Evolutionary conservation across 2,888 invertebrate genomes (phyloP).

Genomic region (Netelia fuscicornis): DNA sequence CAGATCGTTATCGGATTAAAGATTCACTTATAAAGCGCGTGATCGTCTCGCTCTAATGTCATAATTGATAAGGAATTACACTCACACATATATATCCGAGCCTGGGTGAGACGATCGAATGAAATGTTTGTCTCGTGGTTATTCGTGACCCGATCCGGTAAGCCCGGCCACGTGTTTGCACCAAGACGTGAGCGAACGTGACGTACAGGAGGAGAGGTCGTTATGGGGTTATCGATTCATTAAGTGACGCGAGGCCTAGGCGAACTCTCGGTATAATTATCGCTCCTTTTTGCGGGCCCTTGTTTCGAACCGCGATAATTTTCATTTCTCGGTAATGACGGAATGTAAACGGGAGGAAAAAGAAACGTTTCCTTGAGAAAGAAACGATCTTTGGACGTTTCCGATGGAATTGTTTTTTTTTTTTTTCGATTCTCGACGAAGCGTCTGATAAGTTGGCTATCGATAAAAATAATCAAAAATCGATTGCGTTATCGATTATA

Average conservation of each 20-base stretch:
- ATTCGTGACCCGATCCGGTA: slow-evolving; percentile 38
- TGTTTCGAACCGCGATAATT: slow-evolving; percentile 25
- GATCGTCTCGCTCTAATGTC: slow-evolving; percentile 29
- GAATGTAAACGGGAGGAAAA: background rate
- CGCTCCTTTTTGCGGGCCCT: slow-evolving; percentile 14
- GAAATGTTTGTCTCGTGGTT: slow-evolving; percentile 55
- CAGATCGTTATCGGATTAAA: slow-evolving; percentile 33
- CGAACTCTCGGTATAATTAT: slow-evolving; percentile 43
- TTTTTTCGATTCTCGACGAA: no score
- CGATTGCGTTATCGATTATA: no score
- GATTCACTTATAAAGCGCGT: slow-evolving; percentile 29
- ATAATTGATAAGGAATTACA: slow-evolving; percentile 2
- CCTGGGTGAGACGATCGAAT: slow-evolving; percentile 27
- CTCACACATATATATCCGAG: background rate
- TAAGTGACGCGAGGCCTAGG: slow-evolving; percentile 40
- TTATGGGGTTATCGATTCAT: slow-evolving; percentile 55
- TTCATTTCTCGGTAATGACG: slow-evolving; percentile 36
- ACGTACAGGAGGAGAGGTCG: slow-evolving; percentile 43
- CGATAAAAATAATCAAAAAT: no score
- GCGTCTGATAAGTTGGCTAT: no score
- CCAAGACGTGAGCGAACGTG: slow-evolving; percentile 50
- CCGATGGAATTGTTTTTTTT: no score
- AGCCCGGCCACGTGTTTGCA: slow-evolving; percentile 54
- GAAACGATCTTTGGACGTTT: no score
- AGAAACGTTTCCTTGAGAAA: background rate